Evolutionary conservation across 2,888 invertebrate species (phyloP).

Genomic region (Aphidius colemani): DNA sequence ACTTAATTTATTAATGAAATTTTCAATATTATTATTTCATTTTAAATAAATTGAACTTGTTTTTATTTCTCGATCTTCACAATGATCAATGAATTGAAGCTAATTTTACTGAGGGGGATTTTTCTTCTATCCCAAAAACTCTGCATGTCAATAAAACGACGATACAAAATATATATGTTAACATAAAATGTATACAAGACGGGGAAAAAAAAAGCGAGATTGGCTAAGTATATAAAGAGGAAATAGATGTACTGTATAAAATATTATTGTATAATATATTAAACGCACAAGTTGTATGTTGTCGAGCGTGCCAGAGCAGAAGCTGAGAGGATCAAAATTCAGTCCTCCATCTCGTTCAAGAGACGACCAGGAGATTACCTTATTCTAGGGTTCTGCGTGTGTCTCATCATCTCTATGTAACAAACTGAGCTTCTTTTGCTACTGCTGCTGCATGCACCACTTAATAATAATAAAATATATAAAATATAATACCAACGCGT

Average conservation of each 20-base stretch:
- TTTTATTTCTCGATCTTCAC: too few species aligned
- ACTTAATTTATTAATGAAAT: not conserved
- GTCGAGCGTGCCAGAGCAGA: conserved; percentile 53
- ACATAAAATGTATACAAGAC: conserved; percentile 39
- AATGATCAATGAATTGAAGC: too few species aligned
- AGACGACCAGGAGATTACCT: conserved; percentile 51
- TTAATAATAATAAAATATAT: too few species aligned
- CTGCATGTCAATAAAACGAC: too few species aligned
- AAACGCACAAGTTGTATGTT: conserved; percentile 34
- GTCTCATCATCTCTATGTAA: not conserved
- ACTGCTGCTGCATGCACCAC: too few species aligned
- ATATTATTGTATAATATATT: too few species aligned
- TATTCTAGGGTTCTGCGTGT: conserved; percentile 42
- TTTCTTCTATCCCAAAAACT: too few species aligned
- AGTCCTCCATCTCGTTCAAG: conserved; percentile 36
- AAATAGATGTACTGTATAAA: conserved; percentile 28
- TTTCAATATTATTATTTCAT: not conserved
- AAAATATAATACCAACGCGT: too few species aligned
- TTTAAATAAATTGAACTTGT: not conserved
- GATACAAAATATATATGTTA: conserved; percentile 31
- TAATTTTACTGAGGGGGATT: too few species aligned
- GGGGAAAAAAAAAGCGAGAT: conserved; percentile 42
- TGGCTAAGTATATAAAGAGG: conserved; percentile 26
- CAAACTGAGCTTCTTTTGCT: too few species aligned
- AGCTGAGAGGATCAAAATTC: conserved; percentile 56